A percentile compares a stretch with the other conserved stretches of the same genome.
Evolutionary conservation across 2,888 invertebrate genomes (phyloP).

Genomic region (Lasioglossum vierecki): DNA sequence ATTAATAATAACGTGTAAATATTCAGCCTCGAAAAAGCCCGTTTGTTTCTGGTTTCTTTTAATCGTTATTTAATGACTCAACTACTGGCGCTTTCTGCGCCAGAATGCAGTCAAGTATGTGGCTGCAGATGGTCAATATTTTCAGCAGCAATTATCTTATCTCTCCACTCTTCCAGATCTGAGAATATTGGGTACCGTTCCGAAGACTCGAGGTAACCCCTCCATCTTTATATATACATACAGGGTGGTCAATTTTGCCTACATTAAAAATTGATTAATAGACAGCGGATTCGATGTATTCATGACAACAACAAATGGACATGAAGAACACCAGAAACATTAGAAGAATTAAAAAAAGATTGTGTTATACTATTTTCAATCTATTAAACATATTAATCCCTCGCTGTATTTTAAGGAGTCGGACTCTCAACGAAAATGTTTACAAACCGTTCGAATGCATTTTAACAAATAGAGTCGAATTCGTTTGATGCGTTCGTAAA

Average conservation of each 20-base stretch:
- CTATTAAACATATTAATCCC: too few species aligned
- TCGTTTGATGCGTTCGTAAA: too few species aligned
- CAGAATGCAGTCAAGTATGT: constrained; percentile 23
- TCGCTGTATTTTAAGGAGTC: too few species aligned
- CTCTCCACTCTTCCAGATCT: constrained; percentile 23
- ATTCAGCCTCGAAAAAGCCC: background rate
- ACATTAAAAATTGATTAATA: too few species aligned
- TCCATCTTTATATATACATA: background rate
- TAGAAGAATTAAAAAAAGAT: too few species aligned
- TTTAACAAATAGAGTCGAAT: too few species aligned
- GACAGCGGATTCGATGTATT: too few species aligned
- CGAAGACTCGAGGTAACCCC: constrained; percentile 21
- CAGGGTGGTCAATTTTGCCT: background rate
- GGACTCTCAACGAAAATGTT: too few species aligned
- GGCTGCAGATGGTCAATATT: constrained; percentile 39
- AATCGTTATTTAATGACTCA: constrained; percentile 30
- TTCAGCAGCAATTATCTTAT: constrained; percentile 44
- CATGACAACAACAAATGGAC: too few species aligned
- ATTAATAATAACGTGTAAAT: background rate
- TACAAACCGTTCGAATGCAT: too few species aligned
- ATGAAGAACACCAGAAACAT: too few species aligned
- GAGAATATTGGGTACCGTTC: constrained; percentile 3
- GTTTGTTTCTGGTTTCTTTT: background rate
- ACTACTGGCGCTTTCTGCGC: background rate
- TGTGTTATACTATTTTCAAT: too few species aligned